These are phyloP conservation scores for Ceratotherium simum DNA, from an alignment of 2,113 vertebrate genomes.

Conservation along the genomic window DNA sequence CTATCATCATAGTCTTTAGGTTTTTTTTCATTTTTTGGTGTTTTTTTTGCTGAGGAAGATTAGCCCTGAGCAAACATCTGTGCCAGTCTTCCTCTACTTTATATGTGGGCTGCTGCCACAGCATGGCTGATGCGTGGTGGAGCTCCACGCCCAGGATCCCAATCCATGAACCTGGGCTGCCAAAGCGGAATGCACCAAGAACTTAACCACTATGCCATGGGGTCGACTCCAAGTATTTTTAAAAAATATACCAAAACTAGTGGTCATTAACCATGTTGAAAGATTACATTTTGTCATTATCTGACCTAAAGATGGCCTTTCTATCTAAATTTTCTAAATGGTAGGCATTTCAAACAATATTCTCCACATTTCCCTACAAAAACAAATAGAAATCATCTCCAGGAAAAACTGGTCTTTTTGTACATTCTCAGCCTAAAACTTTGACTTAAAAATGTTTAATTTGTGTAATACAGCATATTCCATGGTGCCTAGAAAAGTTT, in stretches of 20 bases:
- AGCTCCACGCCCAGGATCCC: no score
- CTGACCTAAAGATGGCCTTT: neutral
- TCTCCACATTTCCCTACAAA: neutral
- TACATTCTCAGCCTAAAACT: neutral
- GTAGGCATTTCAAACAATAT: neutral
- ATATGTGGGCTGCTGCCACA: no score
- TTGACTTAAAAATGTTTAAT: neutral
- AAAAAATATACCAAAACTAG: neutral
- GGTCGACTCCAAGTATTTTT: neutral
- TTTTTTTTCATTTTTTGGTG: no score
- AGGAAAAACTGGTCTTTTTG: neutral
- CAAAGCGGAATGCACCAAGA: no score
- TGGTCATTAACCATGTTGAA: neutral
- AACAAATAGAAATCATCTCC: neutral
- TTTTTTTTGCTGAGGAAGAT: no score
- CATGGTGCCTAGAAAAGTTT: neutral
- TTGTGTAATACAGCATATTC: neutral
- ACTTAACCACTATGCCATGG: no score
- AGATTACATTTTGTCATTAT: neutral
- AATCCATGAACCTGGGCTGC: no score
- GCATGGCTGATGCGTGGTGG: no score
- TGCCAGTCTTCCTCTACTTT: no score
- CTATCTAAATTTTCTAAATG: conserved; percentile 31
- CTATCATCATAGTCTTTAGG: neutral
- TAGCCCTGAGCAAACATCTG: no score